Percentiles rank a stretch among this genome's conserved stretches.
Conservation (phyloP, 1,140 invertebrate genomes). For the Pseudomyrmex pallidus region DNA sequence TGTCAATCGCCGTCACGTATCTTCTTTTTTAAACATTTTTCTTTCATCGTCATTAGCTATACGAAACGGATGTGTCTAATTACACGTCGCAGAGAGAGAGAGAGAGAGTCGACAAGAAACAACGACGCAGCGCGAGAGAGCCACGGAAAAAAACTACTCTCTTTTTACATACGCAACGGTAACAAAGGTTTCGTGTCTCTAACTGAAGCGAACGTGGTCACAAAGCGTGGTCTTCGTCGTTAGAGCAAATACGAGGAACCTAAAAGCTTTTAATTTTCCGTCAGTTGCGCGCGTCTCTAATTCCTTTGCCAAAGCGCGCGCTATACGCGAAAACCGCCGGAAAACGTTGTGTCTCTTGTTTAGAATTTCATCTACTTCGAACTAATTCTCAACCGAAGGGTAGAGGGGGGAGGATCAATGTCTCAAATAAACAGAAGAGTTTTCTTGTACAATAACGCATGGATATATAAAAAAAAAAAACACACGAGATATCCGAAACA, state of each 20-base stretch:
- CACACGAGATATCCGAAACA: neutral
- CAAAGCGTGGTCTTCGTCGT: slow-evolving; percentile 14
- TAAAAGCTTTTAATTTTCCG: slow-evolving; percentile 8
- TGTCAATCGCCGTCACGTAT: neutral
- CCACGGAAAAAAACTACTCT: neutral
- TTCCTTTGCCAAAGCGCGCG: slow-evolving; percentile 7
- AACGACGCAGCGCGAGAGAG: neutral
- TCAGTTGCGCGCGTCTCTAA: neutral
- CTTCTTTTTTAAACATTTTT: neutral
- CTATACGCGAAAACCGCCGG: no score
- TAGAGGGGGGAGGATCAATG: neutral
- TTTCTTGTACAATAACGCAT: neutral
- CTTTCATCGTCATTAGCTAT: neutral
- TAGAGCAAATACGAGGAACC: slow-evolving; percentile 15
- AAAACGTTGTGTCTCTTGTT: no score
- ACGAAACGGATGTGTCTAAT: neutral
- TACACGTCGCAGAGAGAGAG: neutral
- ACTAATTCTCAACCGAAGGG: neutral
- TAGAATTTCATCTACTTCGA: no score
- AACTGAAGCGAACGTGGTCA: neutral
- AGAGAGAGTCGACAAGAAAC: neutral
- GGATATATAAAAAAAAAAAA: neutral
- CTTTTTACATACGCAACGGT: slow-evolving; percentile 16
- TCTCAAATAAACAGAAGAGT: neutral
- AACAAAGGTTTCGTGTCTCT: slow-evolving; percentile 17